A percentile compares a stretch with the other conserved stretches of the same genome.
phyloP scores from a whole-genome alignment of 1,140 invertebrate species.

The Drosophila pseudoobscura region DNA sequence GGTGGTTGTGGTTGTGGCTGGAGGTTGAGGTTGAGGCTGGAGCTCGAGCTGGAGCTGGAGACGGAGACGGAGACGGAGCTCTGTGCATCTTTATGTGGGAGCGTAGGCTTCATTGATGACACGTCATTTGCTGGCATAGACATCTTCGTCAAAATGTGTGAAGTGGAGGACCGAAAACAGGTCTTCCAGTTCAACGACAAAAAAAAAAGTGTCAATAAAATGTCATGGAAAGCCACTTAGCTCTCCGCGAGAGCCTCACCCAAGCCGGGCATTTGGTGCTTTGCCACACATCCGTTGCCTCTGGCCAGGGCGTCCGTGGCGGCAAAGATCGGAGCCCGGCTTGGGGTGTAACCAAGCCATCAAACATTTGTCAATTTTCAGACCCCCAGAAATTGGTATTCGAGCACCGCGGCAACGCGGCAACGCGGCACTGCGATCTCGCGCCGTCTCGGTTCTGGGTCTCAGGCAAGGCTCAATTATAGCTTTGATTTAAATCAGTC shows the following conservation, averaged over 20 bases:
- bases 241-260: slow-evolving; percentile 52
- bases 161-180: slow-evolving; percentile 63
- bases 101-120: slow-evolving; percentile 74
- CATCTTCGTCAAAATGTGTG: slow-evolving; percentile 79
- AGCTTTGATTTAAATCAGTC: slow-evolving; percentile 83
- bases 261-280: slow-evolving; percentile 36
- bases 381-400: slow-evolving; percentile 43
- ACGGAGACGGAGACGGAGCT: too few relatives aligned
- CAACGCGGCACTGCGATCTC: not conserved
- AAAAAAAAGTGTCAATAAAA: slow-evolving; percentile 72
- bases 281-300: slow-evolving; percentile 53
- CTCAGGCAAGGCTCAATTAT: slow-evolving; percentile 74
- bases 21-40: slow-evolving; percentile 24
- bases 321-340: too few relatives aligned
- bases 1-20: slow-evolving; percentile 11
- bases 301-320: too few relatives aligned
- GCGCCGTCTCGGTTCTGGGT: slow-evolving; percentile 22
- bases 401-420: slow-evolving; percentile 10
- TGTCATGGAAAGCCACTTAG: slow-evolving; percentile 79
- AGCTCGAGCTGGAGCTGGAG: slow-evolving; percentile 22
- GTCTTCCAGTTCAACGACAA: slow-evolving; percentile 52
- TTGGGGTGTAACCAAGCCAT: slow-evolving; percentile 8
- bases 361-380: slow-evolving; percentile 71
- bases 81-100: slow-evolving; percentile 68
- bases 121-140: slow-evolving; percentile 76